phyloP scores from a whole-genome alignment of 2,113 vertebrate species.

The Rana temporaria region DNA sequence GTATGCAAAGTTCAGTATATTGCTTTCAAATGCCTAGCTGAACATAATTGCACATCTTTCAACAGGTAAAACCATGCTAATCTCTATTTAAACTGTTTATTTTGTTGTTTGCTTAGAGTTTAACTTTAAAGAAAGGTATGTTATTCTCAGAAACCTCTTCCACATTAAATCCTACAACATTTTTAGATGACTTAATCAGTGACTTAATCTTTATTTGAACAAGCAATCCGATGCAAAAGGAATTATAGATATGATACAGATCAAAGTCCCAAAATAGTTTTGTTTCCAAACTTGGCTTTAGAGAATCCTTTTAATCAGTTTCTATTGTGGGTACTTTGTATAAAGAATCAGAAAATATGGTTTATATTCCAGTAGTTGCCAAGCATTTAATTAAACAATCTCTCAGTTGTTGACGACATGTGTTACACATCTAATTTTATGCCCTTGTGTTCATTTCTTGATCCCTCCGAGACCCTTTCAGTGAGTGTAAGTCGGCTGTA shows the following conservation, averaged over 20 bases:
- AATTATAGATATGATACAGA: slow-evolving; percentile 2
- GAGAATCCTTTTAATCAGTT: slow-evolving; percentile 15
- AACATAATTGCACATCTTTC: too few relatives aligned
- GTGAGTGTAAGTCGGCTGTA: not conserved
- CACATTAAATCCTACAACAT: too few relatives aligned
- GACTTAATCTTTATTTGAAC: not conserved
- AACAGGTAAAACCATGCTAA: too few relatives aligned
- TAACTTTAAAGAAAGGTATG: too few relatives aligned
- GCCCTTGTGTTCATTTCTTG: slow-evolving; percentile 7
- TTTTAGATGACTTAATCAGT: not conserved
- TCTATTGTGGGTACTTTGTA: not conserved
- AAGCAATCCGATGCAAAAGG: not conserved
- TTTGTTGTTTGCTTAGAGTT: too few relatives aligned
- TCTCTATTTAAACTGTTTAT: too few relatives aligned
- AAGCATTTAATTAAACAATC: slow-evolving; percentile 33
- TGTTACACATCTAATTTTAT: slow-evolving; percentile 19
- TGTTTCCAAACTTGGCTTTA: not conserved
- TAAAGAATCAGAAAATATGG: slow-evolving; percentile 6
- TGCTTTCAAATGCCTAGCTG: too few relatives aligned
- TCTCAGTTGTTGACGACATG: slow-evolving; percentile 8
- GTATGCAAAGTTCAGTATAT: too few relatives aligned
- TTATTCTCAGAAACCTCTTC: too few relatives aligned
- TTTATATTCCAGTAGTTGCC: not conserved
- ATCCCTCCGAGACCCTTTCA: not conserved
- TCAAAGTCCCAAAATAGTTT: not conserved